Base-by-base conservation (phyloP, 2,888 invertebrate species). In the Oscheius sp. region DNA sequence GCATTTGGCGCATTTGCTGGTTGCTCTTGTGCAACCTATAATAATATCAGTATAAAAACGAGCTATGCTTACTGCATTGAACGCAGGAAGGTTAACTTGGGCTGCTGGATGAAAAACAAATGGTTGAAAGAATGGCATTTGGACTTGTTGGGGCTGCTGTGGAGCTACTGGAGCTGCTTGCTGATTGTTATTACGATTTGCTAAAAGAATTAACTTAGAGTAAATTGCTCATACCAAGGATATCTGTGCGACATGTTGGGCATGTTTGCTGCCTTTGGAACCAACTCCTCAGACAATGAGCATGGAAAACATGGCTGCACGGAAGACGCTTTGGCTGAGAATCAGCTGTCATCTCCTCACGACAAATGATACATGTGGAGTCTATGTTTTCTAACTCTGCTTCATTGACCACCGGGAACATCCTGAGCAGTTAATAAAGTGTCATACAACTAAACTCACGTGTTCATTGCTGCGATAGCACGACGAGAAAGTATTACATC, bases 191-290 rank as follows among this genome's bases (percentile, higher is more conserved):
- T 12, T 67, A 67, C 63, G 63, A 33, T 38, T 50, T 30, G 26
- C 38, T 59, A n/a, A 12, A 64, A 24, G 5, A 30, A n/a, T n/a
- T n/a, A n/a, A n/a, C n/a, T n/a, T n/a, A n/a, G n/a, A n/a, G 4
- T 12, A 24, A 22, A 4, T 24, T 12, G 41, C 3, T 36, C 68
- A 38, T 33, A 70, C 74, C 68, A 50, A 68, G 74, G 66, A 83
- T 81, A 62, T 83, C 80, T n/a, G 80, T 82, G 50, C 83, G 62
- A 87, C 98, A 99, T 3, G 98, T 99, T 0, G 98, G 98, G 86
- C 98, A 99, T 3, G 98, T 98, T 89, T 99, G 98, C 87, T 99
- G 98, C 8, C 98, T 91, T 71, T 98, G 98, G 89, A 99, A 99
- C 98, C 98, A 99, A 41, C 95, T 94, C 56, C 97, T 91, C 65